Evolutionary conservation across 2,113 vertebrate genomes (phyloP), one percentile per base, ranked within the genome.

Genomic region (Onychostoma macrolepis): DNA sequence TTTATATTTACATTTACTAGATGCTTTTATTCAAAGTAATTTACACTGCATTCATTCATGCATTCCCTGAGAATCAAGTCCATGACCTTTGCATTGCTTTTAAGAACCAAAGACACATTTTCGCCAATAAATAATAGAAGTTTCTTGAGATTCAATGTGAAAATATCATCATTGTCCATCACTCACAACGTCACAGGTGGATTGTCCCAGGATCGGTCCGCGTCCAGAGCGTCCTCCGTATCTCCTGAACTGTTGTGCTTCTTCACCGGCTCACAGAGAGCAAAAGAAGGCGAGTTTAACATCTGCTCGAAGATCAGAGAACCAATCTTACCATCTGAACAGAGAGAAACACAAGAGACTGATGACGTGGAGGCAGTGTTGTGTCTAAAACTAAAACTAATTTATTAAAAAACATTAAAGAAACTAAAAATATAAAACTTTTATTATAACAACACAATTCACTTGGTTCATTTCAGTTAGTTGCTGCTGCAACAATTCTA

Each of bases 191-290:
- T 88, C 74, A 93, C 87, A 13, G 93, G 93, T 80, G 91, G 89
- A 58, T 96, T 93, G 84, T 96, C 96, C 96, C 96, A 96, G 1
- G 94, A 94, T 56, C 95, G 93, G 69, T 96, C 95, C 5, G 91
- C 94, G 87, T 95, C 95, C 43, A 96, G 92, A 67, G 93, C 79
- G 19, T 95, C 95, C 83, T 94, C 92, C 2, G 95, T 95, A 41
- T 91, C 92, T 74, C 91, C 92, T 72, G 94, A 94, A 80, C 92
- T 95, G 19, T 82, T 88, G 41, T 88, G 80, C 80, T 89, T 86
- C 86, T 85, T 2, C n/a, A 24, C 8, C 9, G 45, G 83, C 1
- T 86, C 26, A 21, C 19, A 12, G 76, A 90, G 30, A 12, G 91
- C 91, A n/a, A 93, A 85, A 19, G 87, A 21, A 24, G 91, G 87